Percentiles rank a stretch among this genome's conserved stretches.
Evolutionary conservation across 2,113 vertebrate species (phyloP).

Genomic region (Fregata magnificens): DNA sequence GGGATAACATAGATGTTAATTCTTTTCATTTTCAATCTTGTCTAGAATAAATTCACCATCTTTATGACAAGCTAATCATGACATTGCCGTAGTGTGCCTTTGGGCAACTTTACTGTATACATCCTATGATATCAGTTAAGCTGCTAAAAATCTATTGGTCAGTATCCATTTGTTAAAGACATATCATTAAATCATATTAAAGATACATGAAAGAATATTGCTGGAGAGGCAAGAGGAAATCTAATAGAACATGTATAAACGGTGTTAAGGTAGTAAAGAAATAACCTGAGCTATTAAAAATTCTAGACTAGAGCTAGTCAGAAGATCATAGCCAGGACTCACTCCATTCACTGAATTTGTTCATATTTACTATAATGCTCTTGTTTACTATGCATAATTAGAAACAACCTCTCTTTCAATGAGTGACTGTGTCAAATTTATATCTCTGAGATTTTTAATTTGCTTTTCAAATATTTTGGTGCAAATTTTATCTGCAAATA

Average conservation of each 20-base stretch:
- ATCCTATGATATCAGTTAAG: neutral
- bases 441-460: neutral
- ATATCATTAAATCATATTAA: neutral
- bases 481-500: neutral
- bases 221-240: neutral
- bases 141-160: neutral
- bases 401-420: neutral
- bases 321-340: neutral
- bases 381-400: neutral
- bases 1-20: neutral
- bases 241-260: neutral
- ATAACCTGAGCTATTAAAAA: neutral
- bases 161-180: neutral
- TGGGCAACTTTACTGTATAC: neutral
- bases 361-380: neutral
- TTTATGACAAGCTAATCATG: neutral
- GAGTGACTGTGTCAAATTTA: neutral
- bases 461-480: neutral
- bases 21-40: neutral
- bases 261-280: neutral
- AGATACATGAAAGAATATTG: neutral
- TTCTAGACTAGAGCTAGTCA: neutral
- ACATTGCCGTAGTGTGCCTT: neutral
- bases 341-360: neutral
- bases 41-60: neutral